Evolutionary conservation across 1,140 invertebrate species (phyloP).

Genomic region (Himalopsyche phryganea): DNA sequence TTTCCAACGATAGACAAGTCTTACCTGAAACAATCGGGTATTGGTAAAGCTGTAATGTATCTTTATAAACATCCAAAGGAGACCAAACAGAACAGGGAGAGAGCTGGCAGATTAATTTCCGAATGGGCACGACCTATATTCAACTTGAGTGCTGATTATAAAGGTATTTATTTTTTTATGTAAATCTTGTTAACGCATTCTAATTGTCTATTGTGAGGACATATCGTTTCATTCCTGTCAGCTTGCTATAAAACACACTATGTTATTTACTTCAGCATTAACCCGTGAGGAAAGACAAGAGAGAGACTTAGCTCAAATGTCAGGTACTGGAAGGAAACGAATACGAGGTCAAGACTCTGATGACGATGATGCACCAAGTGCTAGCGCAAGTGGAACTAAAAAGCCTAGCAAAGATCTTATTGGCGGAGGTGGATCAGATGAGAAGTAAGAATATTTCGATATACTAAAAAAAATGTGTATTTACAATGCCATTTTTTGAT

Average conservation of each 20-base stretch:
- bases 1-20: slow-evolving; percentile 87
- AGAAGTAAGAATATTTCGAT: slow-evolving; percentile 22
- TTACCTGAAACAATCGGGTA: slow-evolving; percentile 89
- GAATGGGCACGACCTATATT: slow-evolving; percentile 97
- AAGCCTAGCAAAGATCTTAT: slow-evolving; percentile 18
- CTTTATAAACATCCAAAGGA: slow-evolving; percentile 98
- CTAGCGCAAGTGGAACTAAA: slow-evolving; percentile 5
- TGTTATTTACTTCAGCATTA: slow-evolving; percentile 56
- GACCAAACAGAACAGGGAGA: slow-evolving; percentile 87
- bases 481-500: too few species aligned
- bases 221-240: too few species aligned
- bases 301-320: slow-evolving; percentile 85
- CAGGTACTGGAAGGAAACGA: slow-evolving; percentile 60
- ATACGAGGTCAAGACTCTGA: slow-evolving; percentile 35
- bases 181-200: too few species aligned
- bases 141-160: slow-evolving; percentile 93
- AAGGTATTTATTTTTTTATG: too few species aligned
- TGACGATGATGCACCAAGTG: slow-evolving; percentile 37
- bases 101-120: slow-evolving; percentile 89
- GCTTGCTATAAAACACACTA: too few species aligned
- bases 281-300: slow-evolving; percentile 84
- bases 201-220: too few species aligned
- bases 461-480: too few species aligned
- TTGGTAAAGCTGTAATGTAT: slow-evolving; percentile 99
- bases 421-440: slow-evolving; percentile 5